Base-by-base conservation (phyloP, 2,888 invertebrate genomes). In the Mystacides longicornis region DNA sequence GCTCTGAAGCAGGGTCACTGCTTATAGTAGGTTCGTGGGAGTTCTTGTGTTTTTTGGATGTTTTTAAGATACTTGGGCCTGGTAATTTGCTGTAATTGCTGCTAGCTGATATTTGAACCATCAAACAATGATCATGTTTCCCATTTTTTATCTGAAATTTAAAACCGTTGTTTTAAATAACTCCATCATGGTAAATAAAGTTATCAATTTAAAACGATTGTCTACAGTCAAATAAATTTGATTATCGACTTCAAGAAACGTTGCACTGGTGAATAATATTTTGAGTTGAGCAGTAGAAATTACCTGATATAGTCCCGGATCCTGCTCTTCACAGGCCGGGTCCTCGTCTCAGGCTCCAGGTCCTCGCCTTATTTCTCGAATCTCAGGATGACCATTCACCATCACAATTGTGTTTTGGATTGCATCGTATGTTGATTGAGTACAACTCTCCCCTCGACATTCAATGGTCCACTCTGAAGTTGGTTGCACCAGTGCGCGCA, bases 381-480 rank as follows among this genome's bases (percentile, higher is more conserved):
- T 67, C 65, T 75, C 76, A 7, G 74, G 75, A 18, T 76, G 72
- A 67, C 77, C 77, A 71, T 76, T 75, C 62, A 77, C 70, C 60
- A 77, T 65, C 64, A 77, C 68, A 64, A 77, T 76, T n/a, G 61
- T 61, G 42, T 60, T 60, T 2, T 77, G 77, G 33, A 77, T 76
- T 20, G 76, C 69, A 64, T 63, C 54, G 47, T 58, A 58, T 65
- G 69, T 51, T 66, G 68, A 47, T 67, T 69, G 54, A 63, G 69
- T 69, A 4, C 70, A 67, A 42, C 69, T 69, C 53, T 67, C 73
- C 14, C 65, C 63, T 50, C 69, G 68, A 2, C 73, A 69, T 1
- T 80, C 77, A 0, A 80, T 82, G 37, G 87, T 86, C 89, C 89
- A 89, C 62, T 85, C 85, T 2, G 81, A 77, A 0, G 85, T 85